Evolutionary conservation across 2,888 invertebrate species (phyloP).

Genomic region (Apodemia zela): DNA sequence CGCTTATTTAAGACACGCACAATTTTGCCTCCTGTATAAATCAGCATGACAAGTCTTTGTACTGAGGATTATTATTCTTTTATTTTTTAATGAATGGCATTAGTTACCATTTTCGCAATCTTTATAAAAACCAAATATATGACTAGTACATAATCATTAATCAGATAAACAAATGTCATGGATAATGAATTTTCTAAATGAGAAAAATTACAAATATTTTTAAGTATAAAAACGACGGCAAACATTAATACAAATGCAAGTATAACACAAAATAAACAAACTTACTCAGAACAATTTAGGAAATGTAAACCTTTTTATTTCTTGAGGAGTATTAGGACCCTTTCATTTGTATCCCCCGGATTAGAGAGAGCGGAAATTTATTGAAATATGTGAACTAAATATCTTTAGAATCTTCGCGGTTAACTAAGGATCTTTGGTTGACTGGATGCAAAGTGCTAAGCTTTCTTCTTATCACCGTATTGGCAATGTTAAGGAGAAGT

Average conservation of each 20-base stretch:
- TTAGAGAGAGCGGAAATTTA: too few species aligned
- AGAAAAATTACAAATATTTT: neutral
- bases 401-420: neutral
- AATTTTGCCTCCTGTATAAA: too few species aligned
- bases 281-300: neutral
- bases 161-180: conserved; percentile 4
- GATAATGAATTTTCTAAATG: neutral
- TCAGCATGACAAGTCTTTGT: neutral
- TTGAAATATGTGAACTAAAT: neutral
- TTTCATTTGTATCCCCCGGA: too few species aligned
- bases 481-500: neutral
- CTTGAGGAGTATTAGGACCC: too few species aligned
- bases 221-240: conserved; percentile 2
- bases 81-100: conserved; percentile 5
- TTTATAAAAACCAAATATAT: neutral
- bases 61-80: neutral
- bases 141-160: conserved; percentile 6
- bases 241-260: conserved; percentile 3
- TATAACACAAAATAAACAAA: neutral
- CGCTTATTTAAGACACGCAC: too few species aligned
- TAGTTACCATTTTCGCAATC: neutral
- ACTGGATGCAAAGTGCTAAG: neutral
- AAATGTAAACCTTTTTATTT: neutral
- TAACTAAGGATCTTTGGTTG: neutral
- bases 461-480: neutral